phyloP scores from a whole-genome alignment of 2,888 invertebrate genomes.

The Congeria kusceri region DNA sequence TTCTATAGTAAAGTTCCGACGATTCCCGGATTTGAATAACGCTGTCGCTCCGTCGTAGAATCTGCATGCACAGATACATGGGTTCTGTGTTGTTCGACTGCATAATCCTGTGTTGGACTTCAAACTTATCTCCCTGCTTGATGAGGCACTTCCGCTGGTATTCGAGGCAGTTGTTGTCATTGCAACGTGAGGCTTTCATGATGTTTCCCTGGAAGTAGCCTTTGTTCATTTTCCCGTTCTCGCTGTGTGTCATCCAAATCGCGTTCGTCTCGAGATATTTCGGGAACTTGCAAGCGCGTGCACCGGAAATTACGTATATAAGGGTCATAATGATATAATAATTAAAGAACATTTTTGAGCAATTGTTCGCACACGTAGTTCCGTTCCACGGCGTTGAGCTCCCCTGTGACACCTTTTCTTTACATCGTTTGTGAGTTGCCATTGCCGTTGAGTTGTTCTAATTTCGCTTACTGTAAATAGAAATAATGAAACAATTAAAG shows the following conservation, averaged over 20 bases:
- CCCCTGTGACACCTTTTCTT: no score
- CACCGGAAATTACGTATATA: constrained; percentile 16
- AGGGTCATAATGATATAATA: no score
- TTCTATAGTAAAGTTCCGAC: constrained; percentile 36
- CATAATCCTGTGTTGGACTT: constrained; percentile 63
- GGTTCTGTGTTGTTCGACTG: constrained; percentile 16
- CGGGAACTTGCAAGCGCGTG: constrained; percentile 45
- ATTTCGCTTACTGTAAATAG: no score
- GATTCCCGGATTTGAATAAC: constrained; percentile 78
- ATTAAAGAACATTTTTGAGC: constrained; percentile 30
- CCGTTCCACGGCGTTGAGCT: background rate
- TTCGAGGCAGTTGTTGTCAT: constrained; percentile 34
- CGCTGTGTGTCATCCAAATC: constrained; percentile 43
- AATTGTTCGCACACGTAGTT: constrained; percentile 14
- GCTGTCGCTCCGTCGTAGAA: constrained; percentile 72
- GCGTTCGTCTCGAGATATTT: constrained; percentile 39
- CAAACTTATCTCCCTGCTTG: constrained; percentile 66
- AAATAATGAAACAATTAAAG: no score
- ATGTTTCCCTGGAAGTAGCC: constrained; percentile 50
- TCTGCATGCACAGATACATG: constrained; percentile 76
- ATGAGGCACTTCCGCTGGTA: constrained; percentile 64
- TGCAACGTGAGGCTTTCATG: constrained; percentile 44
- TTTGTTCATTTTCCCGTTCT: constrained; percentile 39
- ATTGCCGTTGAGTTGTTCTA: no score
- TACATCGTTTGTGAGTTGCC: background rate